Base-by-base conservation (phyloP, 2,113 vertebrate species). In the Syrmaticus mikado region DNA sequence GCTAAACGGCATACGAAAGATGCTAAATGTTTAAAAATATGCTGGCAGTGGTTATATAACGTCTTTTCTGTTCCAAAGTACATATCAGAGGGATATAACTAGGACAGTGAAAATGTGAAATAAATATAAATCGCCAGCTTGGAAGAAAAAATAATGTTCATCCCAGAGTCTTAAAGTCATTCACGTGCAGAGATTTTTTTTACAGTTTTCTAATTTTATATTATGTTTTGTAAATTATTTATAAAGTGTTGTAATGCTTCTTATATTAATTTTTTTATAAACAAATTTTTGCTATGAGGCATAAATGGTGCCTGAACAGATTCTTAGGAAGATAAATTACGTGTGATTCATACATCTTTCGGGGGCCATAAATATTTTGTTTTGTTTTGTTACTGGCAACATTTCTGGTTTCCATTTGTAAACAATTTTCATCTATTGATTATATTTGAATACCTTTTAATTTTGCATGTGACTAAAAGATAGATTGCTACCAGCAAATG, bases 201-300 rank as follows among this genome's bases (percentile, higher is more conserved):
- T 97, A 98, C 76, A 90, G 95, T 98, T 98, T 98, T 97, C 97
- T 98, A 97, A 97, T 98, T 98, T 97, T 98, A 81, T 97, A 98
- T 98, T 98, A 91, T 94, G 96, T 97, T 98, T 98, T 98, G 92
- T 97, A 97, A 97, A 97, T 98, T 97, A 97, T 98, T 97, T 97
- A 96, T 97, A 98, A 95, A 88, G 93, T 97, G 90, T 95, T 97
- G 93, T 98, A 97, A 97, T 98, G 97, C 97, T 98, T 98, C 98
- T 98, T 98, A 96, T 95, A 96, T 98, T 98, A 93, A 97, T 98
- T 98, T 97, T 96, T 98, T 96, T 97, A 97, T 95, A 95, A 95
- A 96, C 90, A 88, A 93, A 94, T 96, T 97, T 97, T 97, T 97
- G 97, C 97, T 97, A 98, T 90, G 95, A 96, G 97, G 97, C 97